Percentiles rank a stretch among this genome's conserved stretches.
These are phyloP conservation scores for Apamea anceps DNA, from an alignment of 2,888 invertebrate species.

Conservation along the genomic window DNA sequence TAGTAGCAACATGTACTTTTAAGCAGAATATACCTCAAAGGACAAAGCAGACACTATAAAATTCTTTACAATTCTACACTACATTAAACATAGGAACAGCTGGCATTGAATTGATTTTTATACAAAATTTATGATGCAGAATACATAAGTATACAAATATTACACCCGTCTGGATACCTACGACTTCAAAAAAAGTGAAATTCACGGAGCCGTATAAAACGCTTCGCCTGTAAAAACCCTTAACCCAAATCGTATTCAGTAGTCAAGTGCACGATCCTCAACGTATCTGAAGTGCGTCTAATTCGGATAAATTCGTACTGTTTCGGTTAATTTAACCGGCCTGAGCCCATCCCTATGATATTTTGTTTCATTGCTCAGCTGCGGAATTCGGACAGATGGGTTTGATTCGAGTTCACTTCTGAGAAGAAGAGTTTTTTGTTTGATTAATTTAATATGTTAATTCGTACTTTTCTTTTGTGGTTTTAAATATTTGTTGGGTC, in stretches of 20 bases:
- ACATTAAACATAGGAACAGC: neutral
- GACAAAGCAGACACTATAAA: neutral
- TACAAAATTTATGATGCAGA: neutral
- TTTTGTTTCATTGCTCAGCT: constrained; percentile 59
- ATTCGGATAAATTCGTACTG: constrained; percentile 73
- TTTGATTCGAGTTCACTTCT: constrained; percentile 54
- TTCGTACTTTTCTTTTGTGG: constrained; percentile 26
- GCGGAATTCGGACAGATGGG: constrained; percentile 42
- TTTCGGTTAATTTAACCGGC: constrained; percentile 76
- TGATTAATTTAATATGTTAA: constrained; percentile 46
- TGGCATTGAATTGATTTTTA: neutral
- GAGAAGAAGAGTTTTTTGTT: constrained; percentile 51
- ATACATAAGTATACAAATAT: no score
- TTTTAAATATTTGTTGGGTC: constrained; percentile 33
- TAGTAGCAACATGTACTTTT: neutral
- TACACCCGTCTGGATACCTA: no score
- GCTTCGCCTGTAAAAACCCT: constrained; percentile 28
- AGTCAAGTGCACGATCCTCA: constrained; percentile 59
- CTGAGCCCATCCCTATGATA: constrained; percentile 54
- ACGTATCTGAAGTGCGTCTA: constrained; percentile 66
- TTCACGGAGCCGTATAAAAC: neutral
- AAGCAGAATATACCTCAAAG: neutral
- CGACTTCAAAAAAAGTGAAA: neutral
- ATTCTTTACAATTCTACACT: neutral
- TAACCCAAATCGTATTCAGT: constrained; percentile 60